Evolutionary conservation across 2,888 invertebrate species (phyloP), one percentile per base, ranked within the genome.

Genomic region (Brachylomia viminalis): DNA sequence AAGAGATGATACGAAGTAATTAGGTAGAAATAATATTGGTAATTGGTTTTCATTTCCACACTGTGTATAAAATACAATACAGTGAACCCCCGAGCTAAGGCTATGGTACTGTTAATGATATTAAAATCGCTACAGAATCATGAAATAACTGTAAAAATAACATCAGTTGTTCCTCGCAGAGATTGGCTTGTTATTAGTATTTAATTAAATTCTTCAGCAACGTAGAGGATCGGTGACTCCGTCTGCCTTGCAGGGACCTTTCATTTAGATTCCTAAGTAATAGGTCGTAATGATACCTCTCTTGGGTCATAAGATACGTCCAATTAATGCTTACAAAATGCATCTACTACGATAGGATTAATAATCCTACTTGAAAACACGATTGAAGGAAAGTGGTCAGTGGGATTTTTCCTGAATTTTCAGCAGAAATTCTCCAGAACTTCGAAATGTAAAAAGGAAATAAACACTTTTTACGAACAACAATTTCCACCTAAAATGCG

Each of bases 261-360:
- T 90, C 86, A 92, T 93, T 91, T 89, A 86, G 89, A 91, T 90
- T 89, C 86, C 88, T 84, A 78, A 73, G 86, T 82, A 86, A 81
- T 85, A 82, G 82, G 72, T 78, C 77, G 79, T 83, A 72, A 85
- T 86, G 77, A 86, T 86, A 85, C 65, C 72, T 58, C 62, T 64
- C 69, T 59, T 33, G 61, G 79, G 72, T 77, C 77, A 81, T 78
- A 79, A 77, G 59, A 77, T 79, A 79, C 67, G 47, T 38, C 58
- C 74, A 73, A 76, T 82, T 56, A 71, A 74, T 61, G 67, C 61
- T 65, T 64, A 64, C 62, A 45, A 75, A 75, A 78, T 74, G 74
- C 74, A 77, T 69, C 49, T 64, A 54, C 52, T 56, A 11, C 33
- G 33, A 42, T 61, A 64, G 42, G 8, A 38, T 54, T 68, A 38